A percentile compares a stretch with the other conserved stretches of the same genome.
phyloP scores from a whole-genome alignment of 2,113 vertebrate species.

The Zeus faber region DNA sequence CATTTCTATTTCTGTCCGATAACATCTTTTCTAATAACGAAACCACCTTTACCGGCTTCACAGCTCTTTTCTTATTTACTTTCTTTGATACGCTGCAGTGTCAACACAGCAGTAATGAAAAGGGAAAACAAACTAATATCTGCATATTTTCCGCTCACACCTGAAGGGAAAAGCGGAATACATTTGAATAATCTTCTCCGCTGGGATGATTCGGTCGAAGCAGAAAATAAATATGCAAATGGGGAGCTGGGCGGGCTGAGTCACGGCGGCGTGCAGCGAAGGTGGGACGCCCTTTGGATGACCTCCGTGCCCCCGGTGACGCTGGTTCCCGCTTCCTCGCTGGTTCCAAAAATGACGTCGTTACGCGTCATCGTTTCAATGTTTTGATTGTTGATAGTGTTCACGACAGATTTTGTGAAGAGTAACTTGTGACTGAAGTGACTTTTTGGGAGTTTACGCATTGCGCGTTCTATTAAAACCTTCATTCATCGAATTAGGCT shows the following conservation, averaged over 20 bases:
- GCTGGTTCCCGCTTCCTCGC: background rate
- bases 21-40: slow-evolving; percentile 27
- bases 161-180: slow-evolving; percentile 53
- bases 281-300: slow-evolving; percentile 30
- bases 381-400: no score
- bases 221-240: slow-evolving; percentile 50
- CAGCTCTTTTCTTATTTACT: slow-evolving; percentile 24
- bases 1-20: slow-evolving; percentile 49
- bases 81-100: slow-evolving; percentile 50
- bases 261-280: slow-evolving; percentile 28
- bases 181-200: slow-evolving; percentile 53
- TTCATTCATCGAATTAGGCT: no score
- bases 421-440: no score
- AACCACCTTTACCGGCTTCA: slow-evolving; percentile 39
- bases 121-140: slow-evolving; percentile 58
- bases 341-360: no score
- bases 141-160: slow-evolving; percentile 46
- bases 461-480: no score
- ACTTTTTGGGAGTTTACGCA: no score
- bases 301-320: slow-evolving; percentile 15
- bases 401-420: no score
- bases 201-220: slow-evolving; percentile 36
- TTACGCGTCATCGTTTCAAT: no score
- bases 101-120: slow-evolving; percentile 44
- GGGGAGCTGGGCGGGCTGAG: slow-evolving; percentile 20